phyloP scores from a whole-genome alignment of 2,888 invertebrate genomes.

The Prosopocoilus inquinatus region DNA sequence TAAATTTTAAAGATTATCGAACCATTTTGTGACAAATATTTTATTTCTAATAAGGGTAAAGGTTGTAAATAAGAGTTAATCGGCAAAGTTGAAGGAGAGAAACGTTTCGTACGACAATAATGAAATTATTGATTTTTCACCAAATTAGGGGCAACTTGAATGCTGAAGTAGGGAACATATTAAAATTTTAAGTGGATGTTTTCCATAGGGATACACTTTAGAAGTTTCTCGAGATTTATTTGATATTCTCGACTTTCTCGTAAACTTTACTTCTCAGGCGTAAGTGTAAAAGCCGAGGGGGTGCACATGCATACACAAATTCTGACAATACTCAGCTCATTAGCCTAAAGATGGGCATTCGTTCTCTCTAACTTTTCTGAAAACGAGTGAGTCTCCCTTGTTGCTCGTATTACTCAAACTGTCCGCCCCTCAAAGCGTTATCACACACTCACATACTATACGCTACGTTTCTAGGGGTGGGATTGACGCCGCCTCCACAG shows the following conservation, averaged over 20 bases:
- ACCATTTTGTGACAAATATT: too few relatives aligned
- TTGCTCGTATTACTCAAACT: slow-evolving; percentile 25
- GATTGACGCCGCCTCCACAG: slow-evolving; percentile 38
- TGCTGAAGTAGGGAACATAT: slow-evolving; percentile 37
- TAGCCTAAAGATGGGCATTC: not conserved
- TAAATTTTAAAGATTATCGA: too few relatives aligned
- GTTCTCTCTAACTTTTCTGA: not conserved
- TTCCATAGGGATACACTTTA: slow-evolving; percentile 25
- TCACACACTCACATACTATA: slow-evolving; percentile 51
- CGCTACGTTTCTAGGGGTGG: slow-evolving; percentile 42
- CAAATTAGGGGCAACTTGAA: slow-evolving; percentile 39
- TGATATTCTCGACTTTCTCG: slow-evolving; percentile 14
- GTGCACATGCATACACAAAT: too few relatives aligned
- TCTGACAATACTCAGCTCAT: too few relatives aligned
- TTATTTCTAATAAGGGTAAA: slow-evolving; percentile 2
- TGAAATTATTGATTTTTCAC: slow-evolving; percentile 41
- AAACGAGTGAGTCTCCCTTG: slow-evolving; percentile 6
- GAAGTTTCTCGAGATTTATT: slow-evolving; percentile 19
- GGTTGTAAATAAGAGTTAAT: slow-evolving; percentile 20
- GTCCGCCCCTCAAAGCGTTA: slow-evolving; percentile 44
- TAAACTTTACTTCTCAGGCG: not conserved
- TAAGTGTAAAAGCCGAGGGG: too few relatives aligned
- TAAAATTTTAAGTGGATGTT: slow-evolving; percentile 42
- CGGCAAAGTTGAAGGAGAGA: slow-evolving; percentile 18
- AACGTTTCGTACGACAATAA: slow-evolving; percentile 34